Conservation (phyloP, 1,140 invertebrate genomes). For the Drosophila setifemur region DNA sequence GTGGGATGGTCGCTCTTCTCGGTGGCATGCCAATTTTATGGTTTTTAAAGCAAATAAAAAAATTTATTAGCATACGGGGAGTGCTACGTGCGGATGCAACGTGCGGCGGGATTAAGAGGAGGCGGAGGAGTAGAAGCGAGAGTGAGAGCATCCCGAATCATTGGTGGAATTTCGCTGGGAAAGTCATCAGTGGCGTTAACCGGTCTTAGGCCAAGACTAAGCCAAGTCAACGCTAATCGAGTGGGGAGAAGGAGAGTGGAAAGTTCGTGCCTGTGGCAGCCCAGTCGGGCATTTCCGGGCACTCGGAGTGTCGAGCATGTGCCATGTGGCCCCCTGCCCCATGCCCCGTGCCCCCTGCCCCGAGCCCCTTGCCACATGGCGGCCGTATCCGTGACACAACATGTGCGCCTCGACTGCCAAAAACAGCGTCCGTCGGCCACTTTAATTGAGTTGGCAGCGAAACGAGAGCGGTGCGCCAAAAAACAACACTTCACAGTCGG, state of each 20-base stretch:
- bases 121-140: too few relatives aligned
- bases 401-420: too few relatives aligned
- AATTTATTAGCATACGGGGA: conserved; percentile 51
- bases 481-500: too few relatives aligned
- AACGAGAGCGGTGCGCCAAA: conserved; percentile 1
- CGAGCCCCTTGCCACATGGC: too few relatives aligned
- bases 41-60: conserved; percentile 54
- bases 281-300: conserved; percentile 11
- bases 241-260: conserved; percentile 4
- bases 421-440: not conserved
- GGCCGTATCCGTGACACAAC: too few relatives aligned
- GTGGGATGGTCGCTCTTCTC: too few relatives aligned
- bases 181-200: conserved; percentile 5
- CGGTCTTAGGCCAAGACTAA: not conserved
- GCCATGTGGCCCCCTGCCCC: too few relatives aligned
- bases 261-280: conserved; percentile 23
- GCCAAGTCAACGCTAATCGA: conserved; percentile 28
- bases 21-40: conserved; percentile 33
- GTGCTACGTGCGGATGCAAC: conserved; percentile 25
- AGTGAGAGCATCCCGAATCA: not conserved
- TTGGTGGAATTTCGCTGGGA: conserved; percentile 1
- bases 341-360: too few relatives aligned
- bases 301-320: conserved; percentile 7
- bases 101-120: conserved; percentile 30
- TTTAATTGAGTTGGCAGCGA: conserved; percentile 34